Percentiles rank a stretch among this genome's conserved stretches.
Evolutionary conservation across 2,888 invertebrate genomes (phyloP).

Genomic region (Yponomeuta sedellus): DNA sequence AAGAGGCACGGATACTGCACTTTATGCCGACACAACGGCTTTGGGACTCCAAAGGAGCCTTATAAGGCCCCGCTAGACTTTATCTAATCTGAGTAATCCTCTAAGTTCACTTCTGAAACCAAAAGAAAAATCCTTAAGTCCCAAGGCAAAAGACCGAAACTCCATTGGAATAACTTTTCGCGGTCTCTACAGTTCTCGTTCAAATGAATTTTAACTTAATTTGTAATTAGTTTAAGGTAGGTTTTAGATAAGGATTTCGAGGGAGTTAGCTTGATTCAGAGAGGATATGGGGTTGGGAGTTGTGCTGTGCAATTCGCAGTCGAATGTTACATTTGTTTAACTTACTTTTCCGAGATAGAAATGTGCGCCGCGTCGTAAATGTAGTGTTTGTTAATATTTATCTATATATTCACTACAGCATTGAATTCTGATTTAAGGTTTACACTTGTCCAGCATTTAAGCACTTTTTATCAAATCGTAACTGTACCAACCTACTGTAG

Average conservation of each 20-base stretch:
- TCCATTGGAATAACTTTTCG: slow-evolving; percentile 15
- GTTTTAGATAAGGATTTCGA: background rate
- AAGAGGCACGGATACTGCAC: slow-evolving; percentile 13
- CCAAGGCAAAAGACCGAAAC: slow-evolving; percentile 18
- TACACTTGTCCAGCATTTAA: too few species aligned
- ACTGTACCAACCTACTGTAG: too few species aligned
- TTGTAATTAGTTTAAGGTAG: background rate
- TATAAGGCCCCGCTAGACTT: slow-evolving; percentile 25
- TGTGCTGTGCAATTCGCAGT: slow-evolving; percentile 20
- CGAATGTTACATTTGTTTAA: slow-evolving; percentile 29
- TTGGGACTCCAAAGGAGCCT: slow-evolving; percentile 27
- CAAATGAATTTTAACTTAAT: slow-evolving; percentile 7
- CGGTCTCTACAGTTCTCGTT: slow-evolving; percentile 8
- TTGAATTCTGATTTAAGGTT: too few species aligned
- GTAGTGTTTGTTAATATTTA: too few species aligned
- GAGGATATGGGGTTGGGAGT: background rate
- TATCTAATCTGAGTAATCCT: slow-evolving; percentile 31
- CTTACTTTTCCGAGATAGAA: slow-evolving; percentile 25
- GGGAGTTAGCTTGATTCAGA: background rate
- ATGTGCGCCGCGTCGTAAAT: slow-evolving; percentile 19
- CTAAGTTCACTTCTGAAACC: slow-evolving; percentile 22
- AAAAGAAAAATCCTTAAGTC: slow-evolving; percentile 4
- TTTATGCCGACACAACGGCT: slow-evolving; percentile 29
- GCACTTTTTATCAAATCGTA: too few species aligned
- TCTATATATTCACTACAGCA: too few species aligned